phyloP scores from a whole-genome alignment of 2,113 vertebrate genomes.

The Caranx melampygus region DNA sequence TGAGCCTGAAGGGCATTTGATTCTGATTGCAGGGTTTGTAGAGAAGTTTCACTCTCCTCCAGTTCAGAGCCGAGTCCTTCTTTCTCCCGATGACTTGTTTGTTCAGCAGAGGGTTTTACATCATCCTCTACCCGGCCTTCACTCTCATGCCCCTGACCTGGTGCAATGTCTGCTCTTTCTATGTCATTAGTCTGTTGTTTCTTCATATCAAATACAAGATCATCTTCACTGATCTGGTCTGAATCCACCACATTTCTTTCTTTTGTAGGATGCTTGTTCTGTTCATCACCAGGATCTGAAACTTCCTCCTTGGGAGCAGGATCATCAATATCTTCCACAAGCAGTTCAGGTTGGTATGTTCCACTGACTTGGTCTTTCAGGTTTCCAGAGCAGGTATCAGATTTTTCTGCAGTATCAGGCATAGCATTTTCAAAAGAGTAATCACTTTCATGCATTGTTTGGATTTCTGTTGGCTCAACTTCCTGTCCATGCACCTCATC shows the following conservation, averaged over 20 bases:
- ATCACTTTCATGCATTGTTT: too few species aligned
- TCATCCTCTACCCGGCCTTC: background rate
- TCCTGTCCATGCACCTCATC: too few species aligned
- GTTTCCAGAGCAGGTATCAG: too few species aligned
- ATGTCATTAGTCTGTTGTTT: background rate
- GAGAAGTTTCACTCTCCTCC: background rate
- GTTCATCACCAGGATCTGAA: background rate
- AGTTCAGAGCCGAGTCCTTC: background rate
- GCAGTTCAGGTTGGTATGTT: background rate
- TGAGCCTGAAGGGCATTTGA: background rate
- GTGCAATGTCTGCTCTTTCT: background rate
- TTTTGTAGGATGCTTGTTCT: background rate
- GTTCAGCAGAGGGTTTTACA: conserved; percentile 1
- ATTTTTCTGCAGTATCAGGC: too few species aligned
- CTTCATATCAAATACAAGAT: background rate
- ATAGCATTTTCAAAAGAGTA: too few species aligned
- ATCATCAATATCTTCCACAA: accelerated
- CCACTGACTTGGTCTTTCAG: conserved; percentile 10
- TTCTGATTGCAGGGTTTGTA: conserved; percentile 25
- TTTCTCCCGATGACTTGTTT: background rate
- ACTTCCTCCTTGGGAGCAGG: background rate
- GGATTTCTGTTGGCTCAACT: too few species aligned
- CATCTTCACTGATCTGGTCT: background rate
- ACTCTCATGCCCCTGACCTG: background rate
- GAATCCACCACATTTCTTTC: background rate